A percentile compares a stretch with the other conserved stretches of the same genome.
Evolutionary conservation across 2,888 invertebrate genomes (phyloP).

Genomic region (Stratiomys singularior): DNA sequence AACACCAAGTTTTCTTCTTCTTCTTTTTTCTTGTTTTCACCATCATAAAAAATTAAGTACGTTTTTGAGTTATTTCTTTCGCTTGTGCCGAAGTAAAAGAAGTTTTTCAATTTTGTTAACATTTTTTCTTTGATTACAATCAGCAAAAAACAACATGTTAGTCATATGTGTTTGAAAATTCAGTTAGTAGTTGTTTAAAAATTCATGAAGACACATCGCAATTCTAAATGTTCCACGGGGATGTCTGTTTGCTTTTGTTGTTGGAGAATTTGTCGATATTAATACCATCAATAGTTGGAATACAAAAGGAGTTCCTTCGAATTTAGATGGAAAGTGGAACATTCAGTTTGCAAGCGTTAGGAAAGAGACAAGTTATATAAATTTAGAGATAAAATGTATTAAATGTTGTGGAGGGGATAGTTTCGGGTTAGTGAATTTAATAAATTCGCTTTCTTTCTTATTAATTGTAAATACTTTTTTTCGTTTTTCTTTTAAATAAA

Average conservation of each 20-base stretch:
- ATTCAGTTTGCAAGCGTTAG: background rate
- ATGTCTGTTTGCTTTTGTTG: no score
- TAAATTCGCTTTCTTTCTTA: background rate
- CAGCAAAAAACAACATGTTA: slow-evolving; percentile 9
- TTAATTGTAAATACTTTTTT: background rate
- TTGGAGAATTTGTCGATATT: no score
- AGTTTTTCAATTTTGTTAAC: slow-evolving; percentile 1
- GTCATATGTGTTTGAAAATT: background rate
- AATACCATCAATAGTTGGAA: no score
- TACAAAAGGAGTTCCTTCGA: no score
- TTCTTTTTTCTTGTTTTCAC: background rate
- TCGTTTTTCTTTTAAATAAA: background rate
- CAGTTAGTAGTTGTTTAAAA: background rate
- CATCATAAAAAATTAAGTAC: slow-evolving; percentile 34
- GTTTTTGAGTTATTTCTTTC: slow-evolving; percentile 1
- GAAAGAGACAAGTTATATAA: background rate
- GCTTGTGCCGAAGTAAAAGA: background rate
- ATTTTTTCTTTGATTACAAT: background rate
- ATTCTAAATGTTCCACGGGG: no score
- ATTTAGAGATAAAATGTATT: background rate
- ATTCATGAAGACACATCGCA: no score
- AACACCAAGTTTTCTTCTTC: background rate
- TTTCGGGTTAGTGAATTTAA: background rate
- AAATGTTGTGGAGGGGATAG: no score
- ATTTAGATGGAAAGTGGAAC: background rate